Evolutionary conservation across 2,888 invertebrate genomes (phyloP).

Genomic region (Barypeithes pellucidus): DNA sequence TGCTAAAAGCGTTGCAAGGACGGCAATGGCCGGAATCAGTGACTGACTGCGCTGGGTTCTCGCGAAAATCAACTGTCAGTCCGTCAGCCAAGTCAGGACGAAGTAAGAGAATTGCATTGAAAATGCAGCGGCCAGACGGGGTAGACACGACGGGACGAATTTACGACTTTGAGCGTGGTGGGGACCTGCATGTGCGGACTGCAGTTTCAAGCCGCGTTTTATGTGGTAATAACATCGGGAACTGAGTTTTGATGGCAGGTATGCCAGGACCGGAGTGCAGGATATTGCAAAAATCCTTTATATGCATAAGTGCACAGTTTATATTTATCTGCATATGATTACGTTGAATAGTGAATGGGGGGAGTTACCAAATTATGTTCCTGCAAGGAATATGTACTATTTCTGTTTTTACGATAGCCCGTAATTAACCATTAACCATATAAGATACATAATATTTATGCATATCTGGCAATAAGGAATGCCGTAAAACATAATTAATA

Average conservation of each 20-base stretch:
- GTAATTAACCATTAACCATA: no score
- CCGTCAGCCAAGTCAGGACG: constrained; percentile 67
- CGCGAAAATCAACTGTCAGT: constrained; percentile 67
- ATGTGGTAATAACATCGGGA: constrained; percentile 70
- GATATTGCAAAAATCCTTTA: neutral
- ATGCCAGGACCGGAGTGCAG: constrained; percentile 56
- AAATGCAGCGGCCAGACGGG: constrained; percentile 61
- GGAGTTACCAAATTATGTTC: neutral
- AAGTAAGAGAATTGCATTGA: constrained; percentile 67
- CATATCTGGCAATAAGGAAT: no score
- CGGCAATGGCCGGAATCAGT: constrained; percentile 32
- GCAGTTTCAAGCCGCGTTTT: constrained; percentile 70
- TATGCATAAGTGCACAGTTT: neutral
- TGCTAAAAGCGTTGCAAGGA: constrained; percentile 39
- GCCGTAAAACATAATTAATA: no score
- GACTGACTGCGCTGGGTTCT: constrained; percentile 33
- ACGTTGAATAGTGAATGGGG: neutral
- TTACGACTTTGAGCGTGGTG: constrained; percentile 65
- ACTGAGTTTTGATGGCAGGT: constrained; percentile 71
- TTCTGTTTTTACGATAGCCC: no score
- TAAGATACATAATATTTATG: no score
- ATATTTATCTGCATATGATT: neutral
- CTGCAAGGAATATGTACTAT: no score
- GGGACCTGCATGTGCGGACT: constrained; percentile 70
- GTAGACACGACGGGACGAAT: constrained; percentile 62